Evolutionary conservation across 2,113 vertebrate genomes (phyloP).

Genomic region (Capreolus pygargus): DNA sequence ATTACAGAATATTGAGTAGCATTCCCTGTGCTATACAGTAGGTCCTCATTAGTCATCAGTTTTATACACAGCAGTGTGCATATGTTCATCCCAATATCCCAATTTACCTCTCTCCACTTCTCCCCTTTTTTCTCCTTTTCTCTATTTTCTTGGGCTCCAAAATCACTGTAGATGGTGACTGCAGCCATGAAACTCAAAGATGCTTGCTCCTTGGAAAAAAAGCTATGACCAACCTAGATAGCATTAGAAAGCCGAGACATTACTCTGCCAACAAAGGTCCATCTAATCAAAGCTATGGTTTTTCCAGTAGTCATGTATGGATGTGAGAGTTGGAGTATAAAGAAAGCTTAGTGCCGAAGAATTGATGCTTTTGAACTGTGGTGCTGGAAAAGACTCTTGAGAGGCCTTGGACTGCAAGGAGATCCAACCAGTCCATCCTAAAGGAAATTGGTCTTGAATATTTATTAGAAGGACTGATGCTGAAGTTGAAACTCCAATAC

Average conservation of each 20-base stretch:
- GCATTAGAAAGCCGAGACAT: neutral
- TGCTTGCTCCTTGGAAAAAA: neutral
- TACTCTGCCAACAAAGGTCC: neutral
- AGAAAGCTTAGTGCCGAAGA: too few species aligned
- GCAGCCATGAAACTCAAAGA: neutral
- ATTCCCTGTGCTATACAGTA: neutral
- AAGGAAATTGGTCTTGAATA: too few species aligned
- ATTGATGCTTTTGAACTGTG: too few species aligned
- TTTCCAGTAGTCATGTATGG: too few species aligned
- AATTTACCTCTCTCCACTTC: neutral
- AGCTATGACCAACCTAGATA: neutral
- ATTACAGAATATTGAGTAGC: neutral
- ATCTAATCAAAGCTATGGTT: neutral
- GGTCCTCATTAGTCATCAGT: neutral
- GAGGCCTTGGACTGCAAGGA: too few species aligned
- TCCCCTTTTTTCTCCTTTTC: neutral
- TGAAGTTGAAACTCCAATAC: too few species aligned
- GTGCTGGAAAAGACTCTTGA: too few species aligned
- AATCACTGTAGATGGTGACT: neutral
- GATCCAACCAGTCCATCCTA: too few species aligned
- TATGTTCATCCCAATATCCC: neutral
- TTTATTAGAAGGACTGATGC: too few species aligned
- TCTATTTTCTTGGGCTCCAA: neutral
- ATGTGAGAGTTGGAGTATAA: too few species aligned
- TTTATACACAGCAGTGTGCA: neutral